Evolutionary conservation across 2,888 invertebrate species (phyloP).

Genomic region (Lymantria dispar): DNA sequence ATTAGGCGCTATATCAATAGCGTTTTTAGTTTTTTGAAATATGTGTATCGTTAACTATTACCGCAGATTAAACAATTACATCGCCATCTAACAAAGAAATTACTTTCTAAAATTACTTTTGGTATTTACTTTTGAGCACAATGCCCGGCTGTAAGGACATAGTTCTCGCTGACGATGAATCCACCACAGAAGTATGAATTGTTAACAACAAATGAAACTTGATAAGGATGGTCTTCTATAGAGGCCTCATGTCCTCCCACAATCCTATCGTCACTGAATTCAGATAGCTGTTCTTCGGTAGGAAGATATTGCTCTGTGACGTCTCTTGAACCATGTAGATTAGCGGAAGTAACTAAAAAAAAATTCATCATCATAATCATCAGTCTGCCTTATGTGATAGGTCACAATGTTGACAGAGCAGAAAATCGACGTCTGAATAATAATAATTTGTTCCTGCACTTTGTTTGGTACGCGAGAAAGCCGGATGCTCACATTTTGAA

Average conservation of each 20-base stretch:
- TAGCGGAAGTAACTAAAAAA: constrained; percentile 4
- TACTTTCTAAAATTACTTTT: constrained; percentile 17
- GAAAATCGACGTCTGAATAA: no score
- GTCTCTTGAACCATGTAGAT: background rate
- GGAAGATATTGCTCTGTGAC: background rate
- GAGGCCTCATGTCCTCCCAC: constrained; percentile 64
- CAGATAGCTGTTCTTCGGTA: background rate
- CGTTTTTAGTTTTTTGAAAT: no score
- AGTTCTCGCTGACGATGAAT: constrained; percentile 66
- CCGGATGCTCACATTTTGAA: no score
- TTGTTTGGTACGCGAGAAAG: no score
- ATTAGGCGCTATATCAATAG: no score
- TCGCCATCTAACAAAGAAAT: no score
- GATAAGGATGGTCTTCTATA: constrained; percentile 65
- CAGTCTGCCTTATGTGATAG: no score
- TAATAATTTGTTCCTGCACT: no score
- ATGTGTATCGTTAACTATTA: no score
- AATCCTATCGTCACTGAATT: constrained; percentile 40
- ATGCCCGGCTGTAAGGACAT: constrained; percentile 75
- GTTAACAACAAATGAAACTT: constrained; percentile 66
- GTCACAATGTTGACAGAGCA: no score
- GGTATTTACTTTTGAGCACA: constrained; percentile 75
- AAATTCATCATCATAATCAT: no score
- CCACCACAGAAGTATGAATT: constrained; percentile 73
- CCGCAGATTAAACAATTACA: no score